Evolutionary conservation across 2,797 vertebrate species (phyloP).

Genomic region (Paratrypauchen microcephalus): DNA sequence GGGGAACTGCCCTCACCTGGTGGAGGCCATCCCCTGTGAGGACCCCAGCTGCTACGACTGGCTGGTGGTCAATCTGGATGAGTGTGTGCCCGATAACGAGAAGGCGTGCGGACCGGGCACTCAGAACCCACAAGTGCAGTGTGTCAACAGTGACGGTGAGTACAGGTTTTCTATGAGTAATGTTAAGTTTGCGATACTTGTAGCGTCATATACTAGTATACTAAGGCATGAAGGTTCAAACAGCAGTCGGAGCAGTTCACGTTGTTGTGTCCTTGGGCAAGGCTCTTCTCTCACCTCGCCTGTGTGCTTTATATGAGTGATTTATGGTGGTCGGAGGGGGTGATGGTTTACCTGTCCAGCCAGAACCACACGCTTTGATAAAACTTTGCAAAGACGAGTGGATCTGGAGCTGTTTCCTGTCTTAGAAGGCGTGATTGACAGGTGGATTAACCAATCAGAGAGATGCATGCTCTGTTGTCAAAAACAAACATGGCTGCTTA

Average conservation of each 20-base stretch:
- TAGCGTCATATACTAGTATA: neutral
- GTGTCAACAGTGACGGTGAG: constrained; percentile 92
- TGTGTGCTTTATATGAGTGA: too few species aligned
- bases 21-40: constrained; percentile 94
- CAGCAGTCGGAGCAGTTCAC: neutral
- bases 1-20: constrained; percentile 90
- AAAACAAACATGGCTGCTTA: too few species aligned
- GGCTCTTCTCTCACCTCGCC: too few species aligned
- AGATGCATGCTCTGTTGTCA: too few species aligned
- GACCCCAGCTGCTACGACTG: constrained; percentile 94
- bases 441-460: too few species aligned
- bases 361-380: too few species aligned
- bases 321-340: neutral
- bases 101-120: constrained; percentile 88
- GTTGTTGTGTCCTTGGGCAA: neutral
- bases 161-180: constrained; percentile 18
- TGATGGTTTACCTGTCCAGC: neutral
- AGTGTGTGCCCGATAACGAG: constrained; percentile 90
- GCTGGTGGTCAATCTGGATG: constrained; percentile 84
- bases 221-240: neutral
- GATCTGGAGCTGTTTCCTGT: too few species aligned
- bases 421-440: too few species aligned
- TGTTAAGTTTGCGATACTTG: neutral
- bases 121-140: constrained; percentile 88
- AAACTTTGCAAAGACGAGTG: too few species aligned